Evolutionary conservation across 2,797 vertebrate genomes (phyloP).

Genomic region (Tokudaia tokunoshimensis): DNA sequence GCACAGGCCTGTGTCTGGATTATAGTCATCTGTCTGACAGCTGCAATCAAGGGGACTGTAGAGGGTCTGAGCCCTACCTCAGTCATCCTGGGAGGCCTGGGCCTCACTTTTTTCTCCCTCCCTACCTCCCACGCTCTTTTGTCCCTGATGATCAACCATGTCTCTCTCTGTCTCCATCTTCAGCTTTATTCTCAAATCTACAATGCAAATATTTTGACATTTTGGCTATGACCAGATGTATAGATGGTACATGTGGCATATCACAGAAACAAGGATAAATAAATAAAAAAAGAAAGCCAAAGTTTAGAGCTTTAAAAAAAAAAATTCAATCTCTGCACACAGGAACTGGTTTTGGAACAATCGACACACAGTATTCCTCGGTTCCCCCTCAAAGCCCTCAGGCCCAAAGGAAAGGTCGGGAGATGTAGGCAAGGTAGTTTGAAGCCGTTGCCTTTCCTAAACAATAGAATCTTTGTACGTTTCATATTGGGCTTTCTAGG

Average conservation of each 20-base stretch:
- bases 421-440: conserved; percentile 27
- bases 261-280: conserved; percentile 20
- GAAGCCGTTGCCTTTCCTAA: conserved; percentile 53
- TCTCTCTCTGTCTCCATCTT: background rate
- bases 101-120: background rate
- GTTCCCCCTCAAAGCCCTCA: background rate
- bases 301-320: background rate
- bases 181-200: conserved; percentile 33
- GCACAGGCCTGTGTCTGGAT: background rate
- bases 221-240: conserved; percentile 12
- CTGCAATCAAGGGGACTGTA: background rate
- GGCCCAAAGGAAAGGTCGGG: conserved; percentile 54
- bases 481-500: conserved; percentile 43
- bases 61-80: background rate
- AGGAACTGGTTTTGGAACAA: conserved; percentile 47
- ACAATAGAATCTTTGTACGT: conserved; percentile 68
- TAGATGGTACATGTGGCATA: background rate
- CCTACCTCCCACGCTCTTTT: background rate
- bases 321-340: background rate
- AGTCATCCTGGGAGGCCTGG: background rate
- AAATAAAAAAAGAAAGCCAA: conserved; percentile 60
- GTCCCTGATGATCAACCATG: background rate
- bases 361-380: background rate
- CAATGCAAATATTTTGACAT: conserved; percentile 24
- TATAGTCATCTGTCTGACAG: background rate